Evolutionary conservation across 64 coral and sea anemone genomes (phyloP), one percentile per base, ranked within the genome.

Genomic region (Anthopleura sola): DNA sequence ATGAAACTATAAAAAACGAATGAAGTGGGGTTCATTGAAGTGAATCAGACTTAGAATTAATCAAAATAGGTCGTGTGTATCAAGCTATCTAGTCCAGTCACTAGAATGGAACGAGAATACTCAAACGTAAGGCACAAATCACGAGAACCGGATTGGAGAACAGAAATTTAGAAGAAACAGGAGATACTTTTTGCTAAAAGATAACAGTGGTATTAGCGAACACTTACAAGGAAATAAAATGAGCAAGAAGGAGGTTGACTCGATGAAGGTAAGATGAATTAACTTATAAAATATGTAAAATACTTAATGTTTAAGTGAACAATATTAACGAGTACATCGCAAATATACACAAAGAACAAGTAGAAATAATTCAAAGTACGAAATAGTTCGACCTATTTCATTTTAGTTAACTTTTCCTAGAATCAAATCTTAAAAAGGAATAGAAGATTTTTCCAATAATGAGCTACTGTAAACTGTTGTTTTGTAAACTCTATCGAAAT

Each of bases 401-500:
- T 17, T 53, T 53, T 53, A 1, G 50, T 14, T 53, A 53, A 14
- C 1, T 53, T 53, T 17, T 53, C 13, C 50, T 53, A 53, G 1
- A 53, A 15, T 62, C 24, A 3, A 6, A 26, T 62, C 58, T 71
- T 14, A 71, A 71, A 71, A 71, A 71, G 12, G 14, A 71, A 12
- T 16, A 11, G 8, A n/a, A n/a, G n/a, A n/a, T n/a, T n/a, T n/a
- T n/a, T n/a, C n/a, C n/a, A n/a, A n/a, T n/a, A n/a, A n/a, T n/a
- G n/a, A n/a, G n/a, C n/a, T n/a, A n/a, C n/a, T n/a, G n/a, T n/a
- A 32, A 3, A 36, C 12, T 31, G 12, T 28, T 28, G 66, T 34
- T 71, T 71, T 71, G 66, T 34, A 29, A 71, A 71, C 66, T 34
- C 66, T 34, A 71, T 71, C 31, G 28, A 71, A 34, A 71, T 71